phyloP scores from a whole-genome alignment of 2,888 invertebrate genomes.

The Atrina japonica region DNA sequence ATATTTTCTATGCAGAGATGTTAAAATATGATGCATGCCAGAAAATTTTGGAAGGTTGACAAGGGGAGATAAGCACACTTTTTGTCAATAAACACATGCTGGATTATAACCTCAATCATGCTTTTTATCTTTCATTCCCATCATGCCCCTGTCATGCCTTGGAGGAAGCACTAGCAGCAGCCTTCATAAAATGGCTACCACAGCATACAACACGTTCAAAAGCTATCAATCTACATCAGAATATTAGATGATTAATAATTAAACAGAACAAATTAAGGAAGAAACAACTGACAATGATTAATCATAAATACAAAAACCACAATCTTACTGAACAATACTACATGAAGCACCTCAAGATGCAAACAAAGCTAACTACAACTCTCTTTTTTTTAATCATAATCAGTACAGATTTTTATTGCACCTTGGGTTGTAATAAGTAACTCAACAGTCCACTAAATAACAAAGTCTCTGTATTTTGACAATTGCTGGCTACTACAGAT shows the following conservation, averaged over 20 bases:
- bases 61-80: slow-evolving; percentile 36
- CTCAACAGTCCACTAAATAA: slow-evolving; percentile 39
- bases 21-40: slow-evolving; percentile 46
- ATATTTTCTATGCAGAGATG: slow-evolving; percentile 25
- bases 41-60: slow-evolving; percentile 37
- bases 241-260: slow-evolving; percentile 37
- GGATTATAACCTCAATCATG: slow-evolving; percentile 40
- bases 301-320: slow-evolving; percentile 30
- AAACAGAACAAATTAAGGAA: slow-evolving; percentile 27
- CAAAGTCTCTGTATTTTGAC: slow-evolving; percentile 44
- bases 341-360: slow-evolving; percentile 28
- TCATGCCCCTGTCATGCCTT: slow-evolving; percentile 50
- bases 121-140: slow-evolving; percentile 40
- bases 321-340: slow-evolving; percentile 8
- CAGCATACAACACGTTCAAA: slow-evolving; percentile 34
- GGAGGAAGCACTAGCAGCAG: slow-evolving; percentile 38
- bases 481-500: slow-evolving; percentile 32
- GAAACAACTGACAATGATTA: slow-evolving; percentile 30
- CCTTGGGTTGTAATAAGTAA: slow-evolving; percentile 33
- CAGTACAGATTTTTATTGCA: slow-evolving; percentile 28
- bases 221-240: slow-evolving; percentile 38
- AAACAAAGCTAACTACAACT: slow-evolving; percentile 2
- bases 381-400: slow-evolving; percentile 24
- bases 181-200: slow-evolving; percentile 18
- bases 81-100: slow-evolving; percentile 45